Percentiles rank a stretch among this genome's conserved stretches.
Conservation (phyloP, 2,113 vertebrate genomes). For the Oxyruncus cristatus region DNA sequence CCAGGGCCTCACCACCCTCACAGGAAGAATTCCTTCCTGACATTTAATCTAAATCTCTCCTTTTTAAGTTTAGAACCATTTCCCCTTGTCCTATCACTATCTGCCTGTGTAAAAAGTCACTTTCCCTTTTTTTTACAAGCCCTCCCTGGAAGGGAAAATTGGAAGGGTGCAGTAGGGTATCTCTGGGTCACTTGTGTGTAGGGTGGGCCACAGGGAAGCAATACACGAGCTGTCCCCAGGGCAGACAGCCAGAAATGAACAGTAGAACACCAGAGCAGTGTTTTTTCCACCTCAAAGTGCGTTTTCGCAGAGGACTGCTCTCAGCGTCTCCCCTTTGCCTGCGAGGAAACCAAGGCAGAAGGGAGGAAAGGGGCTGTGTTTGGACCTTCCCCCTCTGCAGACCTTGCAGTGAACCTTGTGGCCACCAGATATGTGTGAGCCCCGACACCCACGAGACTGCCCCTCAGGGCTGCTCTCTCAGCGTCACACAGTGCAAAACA, state of each 20-base stretch:
- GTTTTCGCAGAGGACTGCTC: background rate
- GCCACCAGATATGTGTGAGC: background rate
- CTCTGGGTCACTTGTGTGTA: background rate
- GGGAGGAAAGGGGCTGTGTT: background rate
- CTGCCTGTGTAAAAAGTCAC: background rate
- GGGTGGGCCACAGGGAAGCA: background rate
- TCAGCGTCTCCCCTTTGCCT: background rate
- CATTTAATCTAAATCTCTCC: background rate
- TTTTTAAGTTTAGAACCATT: background rate
- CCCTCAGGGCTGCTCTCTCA: background rate
- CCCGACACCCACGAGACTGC: background rate
- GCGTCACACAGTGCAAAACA: background rate
- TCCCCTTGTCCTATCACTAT: fast-evolving
- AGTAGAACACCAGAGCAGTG: background rate
- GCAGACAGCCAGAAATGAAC: background rate
- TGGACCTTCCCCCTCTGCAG: fast-evolving
- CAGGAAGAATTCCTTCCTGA: background rate
- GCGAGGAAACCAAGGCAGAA: background rate
- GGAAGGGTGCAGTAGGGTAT: background rate
- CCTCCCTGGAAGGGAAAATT: too few relatives aligned
- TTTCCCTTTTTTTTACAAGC: background rate
- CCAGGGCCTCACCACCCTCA: fast-evolving
- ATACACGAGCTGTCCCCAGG: background rate
- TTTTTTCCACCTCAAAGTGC: background rate
- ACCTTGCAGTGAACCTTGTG: background rate